phyloP scores from a whole-genome alignment of 1,140 invertebrate species.

The Dryas iulia region DNA sequence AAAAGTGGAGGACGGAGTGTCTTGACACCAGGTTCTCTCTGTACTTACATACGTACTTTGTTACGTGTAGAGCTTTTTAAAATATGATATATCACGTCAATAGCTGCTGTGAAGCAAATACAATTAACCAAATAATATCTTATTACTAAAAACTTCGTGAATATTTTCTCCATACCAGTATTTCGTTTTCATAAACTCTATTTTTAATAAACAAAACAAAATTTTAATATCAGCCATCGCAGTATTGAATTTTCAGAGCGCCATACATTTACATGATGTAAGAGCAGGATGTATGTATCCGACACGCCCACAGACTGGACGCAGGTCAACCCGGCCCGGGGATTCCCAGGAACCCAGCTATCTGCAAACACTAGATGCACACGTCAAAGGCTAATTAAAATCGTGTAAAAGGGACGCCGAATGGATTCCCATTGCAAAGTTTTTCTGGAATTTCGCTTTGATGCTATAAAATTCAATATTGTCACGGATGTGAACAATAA shows the following conservation, averaged over 20 bases:
- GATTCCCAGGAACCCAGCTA: constrained; percentile 3
- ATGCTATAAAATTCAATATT: constrained; percentile 19
- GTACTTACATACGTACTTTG: no score
- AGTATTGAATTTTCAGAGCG: not conserved
- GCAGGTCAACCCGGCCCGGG: not conserved
- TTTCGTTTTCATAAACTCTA: no score
- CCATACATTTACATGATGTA: not conserved
- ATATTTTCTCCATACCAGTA: no score
- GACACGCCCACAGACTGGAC: not conserved
- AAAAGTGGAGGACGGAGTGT: no score
- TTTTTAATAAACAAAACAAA: not conserved
- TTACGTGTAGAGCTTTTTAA: no score
- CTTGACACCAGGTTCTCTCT: no score
- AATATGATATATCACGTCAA: no score
- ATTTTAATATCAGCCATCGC: not conserved
- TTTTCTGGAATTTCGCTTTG: constrained; percentile 21
- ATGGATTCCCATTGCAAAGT: constrained; percentile 12
- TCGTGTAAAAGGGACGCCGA: constrained; percentile 20
- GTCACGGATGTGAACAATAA: constrained; percentile 6
- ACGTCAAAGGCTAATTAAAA: constrained; percentile 23
- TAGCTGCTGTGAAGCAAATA: no score
- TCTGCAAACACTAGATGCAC: constrained; percentile 14
- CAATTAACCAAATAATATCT: no score
- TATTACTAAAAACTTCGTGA: no score
- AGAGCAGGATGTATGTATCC: constrained; percentile 1